Conservation (phyloP, 1,140 invertebrate species). For the Cyclina sinensis region DNA sequence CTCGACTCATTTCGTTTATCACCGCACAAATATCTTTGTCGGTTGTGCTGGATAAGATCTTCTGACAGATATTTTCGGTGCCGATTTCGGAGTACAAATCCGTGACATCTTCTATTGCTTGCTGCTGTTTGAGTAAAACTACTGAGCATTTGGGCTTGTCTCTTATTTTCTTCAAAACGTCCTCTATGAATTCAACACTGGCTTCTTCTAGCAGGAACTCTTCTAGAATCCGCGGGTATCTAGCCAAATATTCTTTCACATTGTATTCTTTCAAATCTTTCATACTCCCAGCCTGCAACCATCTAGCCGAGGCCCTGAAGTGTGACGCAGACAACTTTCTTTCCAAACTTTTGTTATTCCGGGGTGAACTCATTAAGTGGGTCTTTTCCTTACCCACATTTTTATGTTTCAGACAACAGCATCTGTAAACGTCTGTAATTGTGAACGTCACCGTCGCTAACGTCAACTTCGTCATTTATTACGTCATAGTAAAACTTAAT, state of each 20-base stretch:
- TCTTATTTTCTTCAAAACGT: constrained; percentile 51
- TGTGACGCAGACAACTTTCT: background rate
- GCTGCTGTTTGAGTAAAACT: background rate
- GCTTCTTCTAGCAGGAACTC: constrained; percentile 58
- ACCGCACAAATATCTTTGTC: constrained; percentile 51
- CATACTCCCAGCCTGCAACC: background rate
- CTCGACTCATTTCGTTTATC: constrained; percentile 53
- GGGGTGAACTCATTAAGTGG: constrained; percentile 37
- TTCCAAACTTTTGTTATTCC: background rate
- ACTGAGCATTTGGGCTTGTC: background rate
- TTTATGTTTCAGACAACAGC: background rate
- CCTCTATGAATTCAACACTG: constrained; percentile 44
- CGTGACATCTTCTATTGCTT: background rate
- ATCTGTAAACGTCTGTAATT: too few species aligned
- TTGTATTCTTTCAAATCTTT: constrained; percentile 2
- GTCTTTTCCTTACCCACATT: background rate
- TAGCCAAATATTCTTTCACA: constrained; percentile 54
- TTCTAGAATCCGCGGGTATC: constrained; percentile 71
- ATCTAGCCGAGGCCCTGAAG: constrained; percentile 23
- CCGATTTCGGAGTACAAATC: constrained; percentile 18
- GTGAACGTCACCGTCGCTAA: too few species aligned
- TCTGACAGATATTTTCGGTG: constrained; percentile 43
- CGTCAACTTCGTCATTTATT: too few species aligned
- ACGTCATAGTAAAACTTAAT: too few species aligned
- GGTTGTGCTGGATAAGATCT: constrained; percentile 47